Conservation (phyloP, 1,140 invertebrate genomes). For the Eriosoma lanigerum region DNA sequence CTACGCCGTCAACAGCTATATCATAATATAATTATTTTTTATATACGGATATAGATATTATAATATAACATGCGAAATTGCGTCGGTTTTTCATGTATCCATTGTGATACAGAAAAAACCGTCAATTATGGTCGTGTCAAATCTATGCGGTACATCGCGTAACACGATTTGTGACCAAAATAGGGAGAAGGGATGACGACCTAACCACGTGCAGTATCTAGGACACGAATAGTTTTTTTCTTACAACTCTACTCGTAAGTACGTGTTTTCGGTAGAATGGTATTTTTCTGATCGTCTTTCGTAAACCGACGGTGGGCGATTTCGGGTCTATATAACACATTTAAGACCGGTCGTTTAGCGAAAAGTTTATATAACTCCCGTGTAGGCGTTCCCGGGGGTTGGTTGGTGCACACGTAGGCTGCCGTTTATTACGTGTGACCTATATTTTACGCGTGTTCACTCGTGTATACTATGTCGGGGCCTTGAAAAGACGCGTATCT, state of each 20-base stretch:
- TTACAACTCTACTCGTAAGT: too few species aligned
- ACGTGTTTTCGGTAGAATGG: neutral
- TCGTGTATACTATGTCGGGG: neutral
- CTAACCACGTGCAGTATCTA: neutral
- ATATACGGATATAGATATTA: too few species aligned
- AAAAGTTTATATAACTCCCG: neutral
- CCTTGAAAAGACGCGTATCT: neutral
- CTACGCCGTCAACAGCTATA: too few species aligned
- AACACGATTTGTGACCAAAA: too few species aligned
- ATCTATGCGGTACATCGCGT: too few species aligned
- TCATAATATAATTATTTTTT: too few species aligned
- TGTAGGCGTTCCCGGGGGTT: constrained; percentile 10
- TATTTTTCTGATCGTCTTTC: neutral
- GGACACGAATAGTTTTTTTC: neutral
- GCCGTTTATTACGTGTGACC: neutral
- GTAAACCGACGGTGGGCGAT: neutral
- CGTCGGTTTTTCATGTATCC: too few species aligned
- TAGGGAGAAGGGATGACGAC: too few species aligned
- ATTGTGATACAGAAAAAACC: too few species aligned
- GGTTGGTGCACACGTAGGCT: neutral
- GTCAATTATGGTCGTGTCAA: too few species aligned
- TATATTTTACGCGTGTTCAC: neutral
- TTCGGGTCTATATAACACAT: neutral
- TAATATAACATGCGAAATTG: too few species aligned
- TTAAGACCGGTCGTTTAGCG: neutral